Base-by-base conservation (phyloP, 2,797 vertebrate species). In the Sorex maritimensis region DNA sequence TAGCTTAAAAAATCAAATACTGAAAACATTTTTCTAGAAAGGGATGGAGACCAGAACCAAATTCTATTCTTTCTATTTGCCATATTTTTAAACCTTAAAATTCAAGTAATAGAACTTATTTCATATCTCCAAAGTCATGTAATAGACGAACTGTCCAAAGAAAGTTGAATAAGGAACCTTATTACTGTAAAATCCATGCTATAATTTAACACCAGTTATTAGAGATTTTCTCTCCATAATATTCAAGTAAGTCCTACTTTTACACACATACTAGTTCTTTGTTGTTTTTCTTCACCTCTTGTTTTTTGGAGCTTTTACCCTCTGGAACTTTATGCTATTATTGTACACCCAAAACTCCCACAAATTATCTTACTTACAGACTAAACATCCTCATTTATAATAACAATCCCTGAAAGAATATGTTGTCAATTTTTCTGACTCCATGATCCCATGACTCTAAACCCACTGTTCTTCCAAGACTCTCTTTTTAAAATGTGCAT, bases 61-160 rank as follows among this genome's bases (percentile, higher is more conserved):
- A 82, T 94, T 65, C 38, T 5, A 81, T 4, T 55, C 23, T n/a
- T 12, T 93, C 72, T 83, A 61, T 78, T 83, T 88, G 12, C 73
- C 49, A 5, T 80, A n/a, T 26, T 68, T 74, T 52, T 61, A 68
- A 52, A 80, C 4, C 14, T 49, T 91, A 30, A 86, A 71, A 61
- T 49, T 78, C 26, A 83, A 61, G 13, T 46, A 68, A 74, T 91
- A 52, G 28, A 83, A 81, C 15, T 84, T 65, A 15, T 38, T 89
- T 90, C 26, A 12, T 28, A 6, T 88, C 91, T 80, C 61, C 8
- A 8, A 88, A 38, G 14, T 72, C 52, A 58, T 52, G 67, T 89
- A 81, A 55, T 79, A 23, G 58, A 61, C 21, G 5, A 61, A 61
- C 58, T 21, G 21, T 61, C 19, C 58, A 19, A 61, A 61, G 58